phyloP scores from a whole-genome alignment of 2,113 vertebrate genomes.

The Lonchura striata region DNA sequence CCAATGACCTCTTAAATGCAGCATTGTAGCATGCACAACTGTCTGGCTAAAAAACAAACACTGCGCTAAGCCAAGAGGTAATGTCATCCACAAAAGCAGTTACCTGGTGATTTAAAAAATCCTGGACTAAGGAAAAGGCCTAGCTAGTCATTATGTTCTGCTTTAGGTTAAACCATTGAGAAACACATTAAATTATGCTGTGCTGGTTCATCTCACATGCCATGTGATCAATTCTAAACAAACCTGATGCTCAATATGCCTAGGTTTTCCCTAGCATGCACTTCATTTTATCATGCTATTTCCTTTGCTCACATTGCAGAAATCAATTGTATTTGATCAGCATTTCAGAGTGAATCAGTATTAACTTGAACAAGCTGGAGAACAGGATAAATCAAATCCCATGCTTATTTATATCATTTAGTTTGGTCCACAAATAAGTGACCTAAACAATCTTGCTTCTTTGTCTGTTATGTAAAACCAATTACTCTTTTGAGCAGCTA shows the following conservation, averaged over 20 bases:
- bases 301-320: not conserved
- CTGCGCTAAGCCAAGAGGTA: not conserved
- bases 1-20: conserved; percentile 58
- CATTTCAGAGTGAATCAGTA: not conserved
- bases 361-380: not conserved
- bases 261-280: not conserved
- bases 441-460: not conserved
- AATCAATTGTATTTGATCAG: not conserved
- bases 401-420: not conserved
- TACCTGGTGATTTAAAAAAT: not conserved
- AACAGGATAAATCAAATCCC: not conserved
- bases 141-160: not conserved
- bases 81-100: not conserved
- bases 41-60: conserved; percentile 18
- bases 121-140: not conserved
- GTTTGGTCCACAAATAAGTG: not conserved
- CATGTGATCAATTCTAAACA: not conserved
- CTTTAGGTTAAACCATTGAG: not conserved
- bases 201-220: not conserved
- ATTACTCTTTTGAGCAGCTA: not conserved
- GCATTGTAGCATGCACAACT: not conserved
- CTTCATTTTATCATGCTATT: not conserved
- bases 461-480: not conserved
- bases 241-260: not conserved
- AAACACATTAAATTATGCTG: not conserved